Evolutionary conservation across 2,113 vertebrate species (phyloP), one percentile per base, ranked within the genome.

Genomic region (Scomber japonicus): DNA sequence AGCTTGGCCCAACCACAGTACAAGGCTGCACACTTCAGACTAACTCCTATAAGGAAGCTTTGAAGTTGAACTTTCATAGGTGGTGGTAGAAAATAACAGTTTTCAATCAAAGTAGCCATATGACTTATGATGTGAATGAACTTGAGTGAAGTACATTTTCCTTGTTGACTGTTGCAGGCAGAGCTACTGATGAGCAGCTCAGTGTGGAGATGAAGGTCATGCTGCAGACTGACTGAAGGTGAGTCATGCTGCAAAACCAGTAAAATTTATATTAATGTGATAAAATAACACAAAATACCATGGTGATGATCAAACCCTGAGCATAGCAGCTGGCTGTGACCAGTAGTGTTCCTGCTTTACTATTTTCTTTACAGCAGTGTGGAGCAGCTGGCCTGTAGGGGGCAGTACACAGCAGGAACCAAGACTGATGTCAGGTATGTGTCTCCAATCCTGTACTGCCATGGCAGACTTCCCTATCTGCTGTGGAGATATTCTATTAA

Each of bases 381-480:
- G 21, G 17, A 50, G 51, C 49, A 16, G 48, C 11, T 5, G 46
- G 3, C 11, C 51, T 63, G 53, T 12, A 14, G 57, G 53, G 2
- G 24, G 44, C 24, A 11, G 49, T 11, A 14, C 2, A 4, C 35
- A 3, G 1, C 11, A 44, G 0, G 0, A 61, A 10, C 16, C 2
- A 2, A 44, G 21, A 9, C 11, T 9, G 19, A 0, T 2, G 44
- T 15, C 0, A 4, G 78, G 78, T 16, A 7, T 67, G 45, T 50
- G 15, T 89, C 21, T 21, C 94, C 95, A 95, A 94, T 92, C 73
- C 0, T 84, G 94, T 95, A 95, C 95, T 92, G 81, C 94, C 90
- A 66, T 88, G 65, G 71, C 89, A 91, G 91, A 93, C 59, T 3
- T 21, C 11, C 17, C 45, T 16, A 82, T 94, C 92, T 94, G 90